Base-by-base conservation (phyloP, 2,797 vertebrate species). In the Iguana delicatissima region DNA sequence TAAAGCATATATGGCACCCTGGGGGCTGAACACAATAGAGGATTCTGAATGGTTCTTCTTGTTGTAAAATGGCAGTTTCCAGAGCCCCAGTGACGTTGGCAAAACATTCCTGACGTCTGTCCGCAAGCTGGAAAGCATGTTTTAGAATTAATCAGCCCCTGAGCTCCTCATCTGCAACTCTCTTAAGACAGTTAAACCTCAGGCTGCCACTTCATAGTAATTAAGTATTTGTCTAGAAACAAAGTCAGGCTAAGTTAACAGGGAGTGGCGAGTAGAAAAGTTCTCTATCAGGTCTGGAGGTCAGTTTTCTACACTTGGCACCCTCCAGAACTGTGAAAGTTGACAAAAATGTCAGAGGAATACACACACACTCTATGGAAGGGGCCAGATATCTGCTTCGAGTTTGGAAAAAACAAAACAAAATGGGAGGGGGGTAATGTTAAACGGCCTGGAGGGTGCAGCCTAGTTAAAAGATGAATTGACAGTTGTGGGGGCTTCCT, bases 141-240 rank as follows among this genome's bases (percentile, higher is more conserved):
- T 26, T 50, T 50, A 73, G 32, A 72, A 73, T 62, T 86, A 81
- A 62, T 62, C 72, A 73, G 76, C 20, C 50, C 10, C 84, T 52
- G 29, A 74, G 89, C 67, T 90, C 35, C 57, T 86, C 81, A 46
- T 35, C 7, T 74, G 20, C 35, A 57, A 35, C 55, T 86, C 77
- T 67, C 89, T 86, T 46, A 35, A 74, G 89, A 29, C 84, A 62
- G 29, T 74, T 73, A 46, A 73, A 62, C 20, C 84, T 86, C 35
- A 80, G 7, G 8, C 50, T 22, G 24, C 35, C 14, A 18, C 13
- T 73, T 73, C 84, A 46, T 57, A 42, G 4, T 86, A 16, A 18
- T 64, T 24, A 86, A 29, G 0, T 13, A n/a, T 29, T 20, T 29
- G 42, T 91, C n/a, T 20, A 8, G 87, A 50, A 32, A 50, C 59